phyloP scores from a whole-genome alignment of 2,113 vertebrate species.

The Clinocottus analis region DNA sequence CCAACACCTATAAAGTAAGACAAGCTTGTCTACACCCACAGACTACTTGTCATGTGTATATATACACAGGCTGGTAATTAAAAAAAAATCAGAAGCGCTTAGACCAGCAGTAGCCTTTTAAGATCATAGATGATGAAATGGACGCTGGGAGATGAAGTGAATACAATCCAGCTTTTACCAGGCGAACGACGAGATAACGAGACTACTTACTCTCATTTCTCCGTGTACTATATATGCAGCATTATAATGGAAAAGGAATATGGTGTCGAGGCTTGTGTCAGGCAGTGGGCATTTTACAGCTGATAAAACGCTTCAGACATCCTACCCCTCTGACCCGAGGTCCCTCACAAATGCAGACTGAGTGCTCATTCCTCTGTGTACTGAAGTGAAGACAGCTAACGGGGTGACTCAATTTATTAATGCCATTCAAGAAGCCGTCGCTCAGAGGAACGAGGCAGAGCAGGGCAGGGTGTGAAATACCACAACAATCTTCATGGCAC shows the following conservation, averaged over 20 bases:
- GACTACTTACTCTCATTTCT: too few relatives aligned
- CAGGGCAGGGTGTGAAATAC: constrained; percentile 60
- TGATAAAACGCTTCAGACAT: constrained; percentile 50
- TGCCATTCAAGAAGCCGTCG: constrained; percentile 74
- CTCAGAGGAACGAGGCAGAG: constrained; percentile 66
- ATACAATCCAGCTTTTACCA: not conserved
- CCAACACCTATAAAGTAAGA: constrained; percentile 14
- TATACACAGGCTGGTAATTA: constrained; percentile 7
- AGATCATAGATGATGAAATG: constrained; percentile 2
- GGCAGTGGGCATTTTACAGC: constrained; percentile 31
- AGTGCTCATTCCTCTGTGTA: constrained; percentile 49
- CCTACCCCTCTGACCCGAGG: constrained; percentile 31
- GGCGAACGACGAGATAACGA: not conserved
- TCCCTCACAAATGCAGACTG: constrained; percentile 38
- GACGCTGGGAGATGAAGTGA: constrained; percentile 7
- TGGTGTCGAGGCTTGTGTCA: constrained; percentile 5
- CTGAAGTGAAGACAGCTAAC: constrained; percentile 54
- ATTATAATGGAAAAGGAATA: constrained; percentile 32
- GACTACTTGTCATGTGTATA: not conserved
- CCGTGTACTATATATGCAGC: constrained; percentile 13
- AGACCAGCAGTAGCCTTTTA: constrained; percentile 11
- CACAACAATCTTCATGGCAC: constrained; percentile 59
- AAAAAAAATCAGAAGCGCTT: constrained; percentile 17
- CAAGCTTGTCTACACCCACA: not conserved
- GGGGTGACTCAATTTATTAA: constrained; percentile 72